Percentiles rank a stretch among this genome's conserved stretches.
Conservation (phyloP, 2,113 vertebrate species). For the Picathartes gymnocephalus region DNA sequence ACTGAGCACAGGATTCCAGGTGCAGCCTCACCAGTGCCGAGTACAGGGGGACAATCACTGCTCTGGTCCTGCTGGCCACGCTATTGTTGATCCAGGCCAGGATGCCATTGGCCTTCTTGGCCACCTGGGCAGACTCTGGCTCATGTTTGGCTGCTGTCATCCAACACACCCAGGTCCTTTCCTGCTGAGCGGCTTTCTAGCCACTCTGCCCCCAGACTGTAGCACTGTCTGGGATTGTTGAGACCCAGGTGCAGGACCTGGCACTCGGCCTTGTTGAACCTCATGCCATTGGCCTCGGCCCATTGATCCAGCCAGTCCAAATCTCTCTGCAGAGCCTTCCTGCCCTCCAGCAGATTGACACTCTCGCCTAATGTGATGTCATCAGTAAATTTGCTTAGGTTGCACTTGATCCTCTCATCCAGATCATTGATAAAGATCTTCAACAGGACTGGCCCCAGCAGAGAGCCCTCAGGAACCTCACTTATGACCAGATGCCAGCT, state of each 20-base stretch:
- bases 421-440: not conserved
- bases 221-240: not conserved
- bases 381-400: not conserved
- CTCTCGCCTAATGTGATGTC: not conserved
- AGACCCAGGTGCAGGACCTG: not conserved
- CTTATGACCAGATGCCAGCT: fast-evolving
- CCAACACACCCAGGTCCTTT: not conserved
- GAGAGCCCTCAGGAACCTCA: not conserved
- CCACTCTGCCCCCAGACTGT: not conserved
- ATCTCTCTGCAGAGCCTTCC: not conserved
- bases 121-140: not conserved
- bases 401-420: not conserved
- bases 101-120: not conserved
- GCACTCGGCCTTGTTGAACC: not conserved
- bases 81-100: not conserved
- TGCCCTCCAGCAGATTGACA: not conserved
- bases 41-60: not conserved
- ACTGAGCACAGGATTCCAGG: not conserved
- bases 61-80: not conserved
- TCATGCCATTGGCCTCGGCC: not conserved
- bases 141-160: not conserved
- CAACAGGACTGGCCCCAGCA: not conserved
- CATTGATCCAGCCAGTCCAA: not conserved
- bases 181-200: not conserved
- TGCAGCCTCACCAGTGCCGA: not conserved